phyloP scores from a whole-genome alignment of 2,113 vertebrate species.

The Syrmaticus mikado region DNA sequence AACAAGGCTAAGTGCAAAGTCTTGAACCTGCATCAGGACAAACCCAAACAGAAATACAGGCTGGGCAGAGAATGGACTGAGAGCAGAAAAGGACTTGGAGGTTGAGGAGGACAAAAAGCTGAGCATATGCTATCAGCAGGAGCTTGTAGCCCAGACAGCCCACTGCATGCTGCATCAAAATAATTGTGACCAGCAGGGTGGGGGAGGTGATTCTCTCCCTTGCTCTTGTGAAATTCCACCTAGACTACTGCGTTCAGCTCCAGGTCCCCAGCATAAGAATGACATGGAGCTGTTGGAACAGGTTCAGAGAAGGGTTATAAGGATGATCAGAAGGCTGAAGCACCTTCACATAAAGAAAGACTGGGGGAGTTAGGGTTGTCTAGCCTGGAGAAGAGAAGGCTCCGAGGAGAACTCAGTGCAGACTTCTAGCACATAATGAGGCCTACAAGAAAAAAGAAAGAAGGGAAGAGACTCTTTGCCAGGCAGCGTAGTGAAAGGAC shows the following conservation, averaged over 20 bases:
- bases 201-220: not conserved
- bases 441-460: not conserved
- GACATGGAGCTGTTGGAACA: not conserved
- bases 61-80: not conserved
- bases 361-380: not conserved
- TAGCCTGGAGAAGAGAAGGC: not conserved
- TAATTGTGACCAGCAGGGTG: not conserved
- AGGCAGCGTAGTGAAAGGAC: not conserved
- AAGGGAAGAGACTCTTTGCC: not conserved
- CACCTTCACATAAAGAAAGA: not conserved
- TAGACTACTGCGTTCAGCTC: not conserved
- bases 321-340: not conserved
- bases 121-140: not conserved
- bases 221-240: not conserved
- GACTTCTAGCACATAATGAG: not conserved
- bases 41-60: not conserved
- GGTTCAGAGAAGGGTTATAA: not conserved
- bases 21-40: not conserved
- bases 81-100: not conserved
- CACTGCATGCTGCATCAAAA: not conserved
- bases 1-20: not conserved
- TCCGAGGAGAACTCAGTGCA: not conserved
- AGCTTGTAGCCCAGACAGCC: not conserved
- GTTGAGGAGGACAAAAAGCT: not conserved
- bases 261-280: not conserved